Evolutionary conservation across 2,113 vertebrate species (phyloP), one percentile per base, ranked within the genome.

Genomic region (Tautogolabrus adspersus): DNA sequence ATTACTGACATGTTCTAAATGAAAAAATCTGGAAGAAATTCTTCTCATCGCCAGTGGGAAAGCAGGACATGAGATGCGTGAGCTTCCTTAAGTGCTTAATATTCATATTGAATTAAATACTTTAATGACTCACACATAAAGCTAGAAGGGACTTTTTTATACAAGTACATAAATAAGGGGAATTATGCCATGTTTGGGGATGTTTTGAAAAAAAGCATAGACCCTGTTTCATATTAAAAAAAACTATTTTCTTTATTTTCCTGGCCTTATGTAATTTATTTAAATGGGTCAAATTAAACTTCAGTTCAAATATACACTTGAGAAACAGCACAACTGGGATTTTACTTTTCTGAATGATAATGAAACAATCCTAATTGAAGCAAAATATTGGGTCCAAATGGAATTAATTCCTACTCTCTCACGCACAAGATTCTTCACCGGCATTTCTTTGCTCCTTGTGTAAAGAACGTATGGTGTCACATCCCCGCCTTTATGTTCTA

Each of bases 401-500:
- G 30, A 34, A 34, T 34, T 34, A 34, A 34, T 34, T 34, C 30
- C 61, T 34, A 34, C 30, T 34, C 30, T 34, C 30, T 34, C 30
- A 34, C 30, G 30, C 30, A 34, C 30, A 34, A 34, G 30, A 6
- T 34, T 4, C 30, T 34, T 2, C 30, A 34, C 30, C 6, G 47
- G 70, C 58, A 47, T 38, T 26, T 62, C 73, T 63, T 38, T 2
- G 7, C 57, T 58, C 16, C 6, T 54, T 70, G n/a, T 56, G 46
- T 59, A 69, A 18, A 11, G 65, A 74, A 83, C 67, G 13, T 68
- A 67, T 2, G 34, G 75, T 63, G 68, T 63, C 83, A 85, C 63
- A 56, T 83, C 68, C 23, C 71, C 76, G 71, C 71, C 63, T 75
- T 75, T 62, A 34, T 34, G 44, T 79, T 66, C 73, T 78, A 84